Conservation (phyloP, 2,113 vertebrate genomes). For the Corythornis cristatus region DNA sequence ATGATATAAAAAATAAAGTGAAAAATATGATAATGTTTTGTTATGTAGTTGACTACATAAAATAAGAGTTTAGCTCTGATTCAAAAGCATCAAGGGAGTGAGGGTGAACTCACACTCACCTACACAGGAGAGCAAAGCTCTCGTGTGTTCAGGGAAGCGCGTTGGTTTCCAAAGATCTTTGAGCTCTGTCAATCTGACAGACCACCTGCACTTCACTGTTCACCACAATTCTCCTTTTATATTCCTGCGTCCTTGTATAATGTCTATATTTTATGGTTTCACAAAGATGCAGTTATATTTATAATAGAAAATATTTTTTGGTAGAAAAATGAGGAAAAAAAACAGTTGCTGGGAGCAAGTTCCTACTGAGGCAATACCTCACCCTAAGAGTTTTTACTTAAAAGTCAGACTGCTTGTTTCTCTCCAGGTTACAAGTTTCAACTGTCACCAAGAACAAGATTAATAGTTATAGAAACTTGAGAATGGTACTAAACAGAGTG, state of each 20-base stretch:
- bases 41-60: background rate
- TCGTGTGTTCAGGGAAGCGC: background rate
- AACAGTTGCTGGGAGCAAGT: background rate
- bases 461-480: background rate
- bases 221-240: background rate
- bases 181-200: background rate
- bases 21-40: background rate
- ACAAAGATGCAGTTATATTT: background rate
- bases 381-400: background rate
- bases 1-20: background rate
- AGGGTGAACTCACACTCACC: background rate
- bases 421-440: constrained; percentile 32
- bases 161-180: background rate
- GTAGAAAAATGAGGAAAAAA: background rate
- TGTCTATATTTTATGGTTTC: background rate
- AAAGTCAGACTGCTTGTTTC: constrained; percentile 27
- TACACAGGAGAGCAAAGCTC: background rate
- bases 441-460: constrained; percentile 6
- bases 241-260: background rate
- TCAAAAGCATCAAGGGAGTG: background rate
- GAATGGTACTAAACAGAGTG: background rate
- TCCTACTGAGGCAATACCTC: constrained; percentile 13
- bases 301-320: background rate
- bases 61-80: background rate
- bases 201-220: background rate